Conservation (phyloP, 2,888 invertebrate species). For the Drosophila leonis region DNA sequence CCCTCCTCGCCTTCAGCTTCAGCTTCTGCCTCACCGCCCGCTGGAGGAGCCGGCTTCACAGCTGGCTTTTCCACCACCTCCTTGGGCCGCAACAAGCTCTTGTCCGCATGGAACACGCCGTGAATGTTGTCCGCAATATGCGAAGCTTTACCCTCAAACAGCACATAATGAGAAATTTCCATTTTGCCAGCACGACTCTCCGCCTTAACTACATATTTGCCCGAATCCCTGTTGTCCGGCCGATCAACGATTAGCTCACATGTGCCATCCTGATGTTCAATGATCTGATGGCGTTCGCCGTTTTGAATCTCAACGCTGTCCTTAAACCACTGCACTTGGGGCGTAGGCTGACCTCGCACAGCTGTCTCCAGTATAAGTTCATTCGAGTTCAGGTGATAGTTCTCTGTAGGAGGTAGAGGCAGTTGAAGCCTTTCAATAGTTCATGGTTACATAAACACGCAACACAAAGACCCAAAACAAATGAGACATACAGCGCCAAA, state of each 20-base stretch:
- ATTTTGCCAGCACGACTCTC: slow-evolving; percentile 90
- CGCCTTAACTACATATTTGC: slow-evolving; percentile 91
- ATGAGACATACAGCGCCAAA: slow-evolving; percentile 10
- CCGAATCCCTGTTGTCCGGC: slow-evolving; percentile 90
- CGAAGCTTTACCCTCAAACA: slow-evolving; percentile 88
- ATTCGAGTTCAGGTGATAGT: slow-evolving; percentile 90
- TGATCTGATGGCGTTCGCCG: slow-evolving; percentile 88
- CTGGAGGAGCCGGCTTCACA: slow-evolving; percentile 31
- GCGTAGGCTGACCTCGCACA: slow-evolving; percentile 90
- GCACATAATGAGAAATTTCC: slow-evolving; percentile 90
- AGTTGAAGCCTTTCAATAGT: slow-evolving; percentile 7
- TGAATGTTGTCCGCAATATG: slow-evolving; percentile 85
- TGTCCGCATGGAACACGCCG: slow-evolving; percentile 85
- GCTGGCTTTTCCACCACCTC: slow-evolving; percentile 71
- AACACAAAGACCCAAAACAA: slow-evolving; percentile 26
- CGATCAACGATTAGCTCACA: slow-evolving; percentile 89
- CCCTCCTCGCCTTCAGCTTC: slow-evolving; percentile 58
- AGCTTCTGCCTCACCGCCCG: slow-evolving; percentile 49
- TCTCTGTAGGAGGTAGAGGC: slow-evolving; percentile 86
- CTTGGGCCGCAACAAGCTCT: slow-evolving; percentile 79
- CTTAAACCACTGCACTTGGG: slow-evolving; percentile 91
- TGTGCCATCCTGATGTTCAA: slow-evolving; percentile 90
- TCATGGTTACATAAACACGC: slow-evolving; percentile 41
- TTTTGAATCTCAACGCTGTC: slow-evolving; percentile 88
- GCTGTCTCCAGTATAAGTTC: slow-evolving; percentile 92